Percentiles rank a stretch among this genome's conserved stretches.
Evolutionary conservation across 2,888 invertebrate species (phyloP).

Genomic region (Ichneumon xanthorius): DNA sequence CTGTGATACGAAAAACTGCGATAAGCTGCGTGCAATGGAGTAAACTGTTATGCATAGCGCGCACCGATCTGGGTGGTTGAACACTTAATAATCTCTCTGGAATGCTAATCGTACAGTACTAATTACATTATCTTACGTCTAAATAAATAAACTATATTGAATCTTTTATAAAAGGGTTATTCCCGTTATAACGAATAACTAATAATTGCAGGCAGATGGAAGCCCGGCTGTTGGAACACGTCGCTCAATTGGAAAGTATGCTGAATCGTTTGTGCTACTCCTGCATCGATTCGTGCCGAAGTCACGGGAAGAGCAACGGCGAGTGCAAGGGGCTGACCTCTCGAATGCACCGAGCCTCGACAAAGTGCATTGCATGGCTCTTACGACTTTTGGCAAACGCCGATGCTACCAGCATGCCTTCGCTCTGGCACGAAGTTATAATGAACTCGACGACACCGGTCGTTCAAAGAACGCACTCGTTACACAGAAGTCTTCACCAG

Average conservation of each 20-base stretch:
- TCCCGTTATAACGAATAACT: too few relatives aligned
- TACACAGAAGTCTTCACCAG: constrained; percentile 78
- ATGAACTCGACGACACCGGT: constrained; percentile 76
- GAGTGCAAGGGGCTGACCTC: constrained; percentile 73
- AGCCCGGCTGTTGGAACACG: constrained; percentile 92
- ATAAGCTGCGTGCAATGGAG: too few relatives aligned
- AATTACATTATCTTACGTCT: too few relatives aligned
- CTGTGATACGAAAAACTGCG: too few relatives aligned
- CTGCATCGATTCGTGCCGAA: constrained; percentile 76
- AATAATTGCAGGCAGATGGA: constrained; percentile 87
- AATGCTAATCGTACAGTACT: too few relatives aligned
- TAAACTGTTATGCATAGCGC: too few relatives aligned
- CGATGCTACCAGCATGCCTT: constrained; percentile 72
- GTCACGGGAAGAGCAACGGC: constrained; percentile 70
- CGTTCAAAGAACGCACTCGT: constrained; percentile 72
- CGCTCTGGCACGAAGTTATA: constrained; percentile 82
- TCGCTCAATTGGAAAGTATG: constrained; percentile 90
- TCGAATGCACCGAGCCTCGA: constrained; percentile 77
- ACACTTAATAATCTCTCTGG: too few relatives aligned
- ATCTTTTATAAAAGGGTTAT: too few relatives aligned
- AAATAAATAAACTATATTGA: too few relatives aligned
- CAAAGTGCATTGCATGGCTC: constrained; percentile 77
- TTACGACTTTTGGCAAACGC: constrained; percentile 76
- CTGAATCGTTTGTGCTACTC: constrained; percentile 88
- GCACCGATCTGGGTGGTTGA: too few relatives aligned